Base-by-base conservation (phyloP, 2,797 vertebrate species). In the Limnodromus scolopaceus region DNA sequence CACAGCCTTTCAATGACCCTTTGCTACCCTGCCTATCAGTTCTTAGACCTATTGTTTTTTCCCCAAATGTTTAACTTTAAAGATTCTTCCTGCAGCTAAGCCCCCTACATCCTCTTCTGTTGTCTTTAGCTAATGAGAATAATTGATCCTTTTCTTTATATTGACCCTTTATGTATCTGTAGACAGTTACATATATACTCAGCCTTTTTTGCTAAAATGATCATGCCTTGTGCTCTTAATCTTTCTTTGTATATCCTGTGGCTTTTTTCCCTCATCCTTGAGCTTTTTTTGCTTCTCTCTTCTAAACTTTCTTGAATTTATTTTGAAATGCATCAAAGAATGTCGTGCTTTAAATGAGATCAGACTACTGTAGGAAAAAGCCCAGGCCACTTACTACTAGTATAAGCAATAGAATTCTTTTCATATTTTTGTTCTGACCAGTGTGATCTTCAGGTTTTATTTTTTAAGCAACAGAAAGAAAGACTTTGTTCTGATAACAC, bases 81-180 rank as follows among this genome's bases (percentile, higher is more conserved):
- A 79, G 72, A 69, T 32, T 36, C 19, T 65, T 78, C 24, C 24
- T 87, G 30, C 5, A 45, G 16, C 57, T 93, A 96, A 91, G 63
- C 70, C 74, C 19, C 16, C 51, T 89, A 34, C 9, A 58, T 66
- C 51, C 12, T 61, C 22, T 70, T 89, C 65, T 96, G 66, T 92
- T 94, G 85, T 65, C 74, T 84, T 87, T 94, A 82, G 66, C 46
- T 96, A 94, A 96, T 94, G 89, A 94, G 82, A 87, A 75, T 49
- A 93, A 94, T 91, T 84, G 91, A 96, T 92, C 39, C 14, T 74
- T 86, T 72, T 65, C 43, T 89, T 57, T 72, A 27, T 34, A 27
- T 58, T 6, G 6, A 55, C 19, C 61, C 8, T 83, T 68, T 39
- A 22, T 49, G 12, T 70, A 36, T 58, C 24, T 55, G 36, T 45